Evolutionary conservation across 2,113 vertebrate species (phyloP).

Genomic region (Phoenicopterus ruber): DNA sequence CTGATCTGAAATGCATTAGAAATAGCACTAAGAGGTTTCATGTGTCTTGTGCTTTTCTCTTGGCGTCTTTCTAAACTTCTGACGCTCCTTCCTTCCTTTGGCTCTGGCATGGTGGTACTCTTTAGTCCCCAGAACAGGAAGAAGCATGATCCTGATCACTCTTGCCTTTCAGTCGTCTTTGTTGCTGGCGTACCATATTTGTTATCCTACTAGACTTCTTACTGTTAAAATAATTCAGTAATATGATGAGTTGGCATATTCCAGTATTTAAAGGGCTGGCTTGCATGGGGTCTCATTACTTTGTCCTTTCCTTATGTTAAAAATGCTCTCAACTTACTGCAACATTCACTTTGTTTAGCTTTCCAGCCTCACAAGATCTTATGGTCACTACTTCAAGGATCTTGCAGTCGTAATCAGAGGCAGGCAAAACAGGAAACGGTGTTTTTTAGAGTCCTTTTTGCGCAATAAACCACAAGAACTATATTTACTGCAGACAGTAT

Average conservation of each 20-base stretch:
- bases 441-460: constrained; percentile 36
- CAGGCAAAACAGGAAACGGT: constrained; percentile 56
- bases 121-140: background rate
- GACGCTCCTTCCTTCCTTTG: background rate
- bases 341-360: constrained; percentile 26
- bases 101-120: background rate
- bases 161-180: background rate
- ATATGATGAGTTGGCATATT: background rate
- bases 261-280: background rate
- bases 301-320: background rate
- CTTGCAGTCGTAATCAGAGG: constrained; percentile 40
- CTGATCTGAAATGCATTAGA: constrained; percentile 17
- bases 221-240: background rate
- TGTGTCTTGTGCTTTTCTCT: background rate
- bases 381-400: constrained; percentile 28
- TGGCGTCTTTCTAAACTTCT: background rate
- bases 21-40: background rate
- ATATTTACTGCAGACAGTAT: constrained; percentile 30
- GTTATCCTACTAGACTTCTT: background rate
- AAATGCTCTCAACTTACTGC: constrained; percentile 9
- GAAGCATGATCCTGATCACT: background rate
- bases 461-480: constrained; percentile 43
- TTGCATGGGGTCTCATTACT: background rate
- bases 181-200: background rate
- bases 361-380: constrained; percentile 19